Evolutionary conservation across 2,888 invertebrate genomes (phyloP), one percentile per base, ranked within the genome.

Genomic region (Mechanitis messenoides): DNA sequence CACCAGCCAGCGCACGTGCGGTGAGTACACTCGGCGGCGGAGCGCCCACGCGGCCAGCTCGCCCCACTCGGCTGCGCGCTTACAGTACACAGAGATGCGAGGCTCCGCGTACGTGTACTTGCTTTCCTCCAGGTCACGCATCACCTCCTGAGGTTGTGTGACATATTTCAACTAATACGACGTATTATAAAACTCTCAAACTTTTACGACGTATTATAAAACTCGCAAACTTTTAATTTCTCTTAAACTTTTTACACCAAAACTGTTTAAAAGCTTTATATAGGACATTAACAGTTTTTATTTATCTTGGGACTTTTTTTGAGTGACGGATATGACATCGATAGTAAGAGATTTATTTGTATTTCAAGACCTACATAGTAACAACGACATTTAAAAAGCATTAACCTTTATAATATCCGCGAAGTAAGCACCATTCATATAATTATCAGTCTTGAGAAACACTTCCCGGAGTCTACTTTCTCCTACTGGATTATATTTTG

Each of bases 401-500:
- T 31, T 35, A 20, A 94, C 94, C 86, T 98, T 99, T 59, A 99
- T 96, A 70, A 99, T 97, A 79, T 97, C 94, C 3, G 98, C 99
- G 91, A 99, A 99, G 89, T 98, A 99, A 87, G 95, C 97, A 61
- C 99, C 99, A 76, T 96, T 95, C 79, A 97, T 93, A 85, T 95
- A 95, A 90, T 99, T 99, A 83, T 99, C 99, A 0, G 99, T 98
- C 90, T 99, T 99, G 64, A 99, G 93, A 90, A 99, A 99, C 20
- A 99, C 98, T 87, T 99, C 99, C 33, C 99, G 91, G 61, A 98
- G 92, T 62, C 97, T 91, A 73, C 96, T 96, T 87, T 99, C 98
- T 1, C 99, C 99, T 75, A 99, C 98, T 0, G 99, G 99, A 90
- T 99, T 99, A 87, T 99, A 99, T 85, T 99, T 99, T 50, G 98